Percentiles rank a stretch among this genome's conserved stretches.
Conservation (phyloP, 2,113 vertebrate species). For the Ameiurus melas region DNA sequence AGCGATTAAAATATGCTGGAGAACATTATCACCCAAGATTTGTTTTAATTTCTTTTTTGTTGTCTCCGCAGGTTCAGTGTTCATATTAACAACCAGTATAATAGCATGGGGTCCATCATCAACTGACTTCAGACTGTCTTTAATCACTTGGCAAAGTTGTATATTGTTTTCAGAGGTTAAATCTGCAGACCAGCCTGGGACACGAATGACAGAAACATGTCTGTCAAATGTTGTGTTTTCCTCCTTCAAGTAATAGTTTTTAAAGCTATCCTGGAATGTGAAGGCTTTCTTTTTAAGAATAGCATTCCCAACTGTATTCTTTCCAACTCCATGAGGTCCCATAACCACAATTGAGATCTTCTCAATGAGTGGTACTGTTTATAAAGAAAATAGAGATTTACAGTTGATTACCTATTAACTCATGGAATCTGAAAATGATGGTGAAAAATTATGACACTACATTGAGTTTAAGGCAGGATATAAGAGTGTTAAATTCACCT, state of each 20-base stretch:
- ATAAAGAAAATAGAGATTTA: background rate
- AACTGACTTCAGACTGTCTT: background rate
- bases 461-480: background rate
- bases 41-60: background rate
- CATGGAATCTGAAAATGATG: background rate
- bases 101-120: background rate
- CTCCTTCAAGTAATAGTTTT: background rate
- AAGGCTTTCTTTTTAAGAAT: constrained; percentile 11
- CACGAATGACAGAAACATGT: background rate
- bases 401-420: background rate
- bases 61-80: background rate
- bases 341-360: background rate
- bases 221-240: background rate
- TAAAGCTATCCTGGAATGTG: background rate
- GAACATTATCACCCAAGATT: background rate
- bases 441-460: background rate
- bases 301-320: constrained; percentile 14
- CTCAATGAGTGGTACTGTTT: background rate
- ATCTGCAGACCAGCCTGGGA: background rate
- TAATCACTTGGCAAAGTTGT: background rate
- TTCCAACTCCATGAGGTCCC: constrained; percentile 7
- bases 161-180: background rate
- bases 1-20: background rate
- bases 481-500: background rate
- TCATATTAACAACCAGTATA: background rate